Conservation (phyloP, 2,113 vertebrate genomes). For the Polypterus bichir region DNA sequence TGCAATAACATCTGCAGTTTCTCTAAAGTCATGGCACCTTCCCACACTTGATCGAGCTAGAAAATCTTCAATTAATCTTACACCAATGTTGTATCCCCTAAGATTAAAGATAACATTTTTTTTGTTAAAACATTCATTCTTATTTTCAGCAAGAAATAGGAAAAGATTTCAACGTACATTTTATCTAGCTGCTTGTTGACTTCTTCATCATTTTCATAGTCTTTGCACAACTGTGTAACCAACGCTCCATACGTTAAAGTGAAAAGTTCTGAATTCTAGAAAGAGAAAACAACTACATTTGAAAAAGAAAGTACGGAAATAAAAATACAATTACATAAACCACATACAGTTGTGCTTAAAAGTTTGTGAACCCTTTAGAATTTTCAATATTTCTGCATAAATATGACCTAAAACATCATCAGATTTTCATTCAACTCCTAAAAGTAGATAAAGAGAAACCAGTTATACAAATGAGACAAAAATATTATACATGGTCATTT, state of each 20-base stretch:
- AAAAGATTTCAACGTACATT: constrained; percentile 60
- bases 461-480: too few species aligned
- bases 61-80: constrained; percentile 94
- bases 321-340: too few species aligned
- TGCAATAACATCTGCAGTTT: constrained; percentile 94
- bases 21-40: constrained; percentile 94
- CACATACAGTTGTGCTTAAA: too few species aligned
- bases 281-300: not conserved
- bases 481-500: too few species aligned
- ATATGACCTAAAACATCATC: too few species aligned
- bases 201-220: constrained; percentile 95
- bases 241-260: constrained; percentile 89
- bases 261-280: constrained; percentile 91
- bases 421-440: too few species aligned
- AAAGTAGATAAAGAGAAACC: too few species aligned
- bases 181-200: constrained; percentile 98
- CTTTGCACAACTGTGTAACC: constrained; percentile 95
- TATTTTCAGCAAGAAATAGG: not conserved
- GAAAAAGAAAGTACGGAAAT: too few species aligned
- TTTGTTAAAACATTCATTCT: not conserved
- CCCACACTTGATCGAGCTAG: constrained; percentile 91
- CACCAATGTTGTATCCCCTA: constrained; percentile 97
- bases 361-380: too few species aligned
- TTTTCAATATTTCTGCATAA: too few species aligned
- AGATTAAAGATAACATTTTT: constrained; percentile 1